phyloP scores from a whole-genome alignment of 2,797 vertebrate genomes.

The Sardinella longiceps region DNA sequence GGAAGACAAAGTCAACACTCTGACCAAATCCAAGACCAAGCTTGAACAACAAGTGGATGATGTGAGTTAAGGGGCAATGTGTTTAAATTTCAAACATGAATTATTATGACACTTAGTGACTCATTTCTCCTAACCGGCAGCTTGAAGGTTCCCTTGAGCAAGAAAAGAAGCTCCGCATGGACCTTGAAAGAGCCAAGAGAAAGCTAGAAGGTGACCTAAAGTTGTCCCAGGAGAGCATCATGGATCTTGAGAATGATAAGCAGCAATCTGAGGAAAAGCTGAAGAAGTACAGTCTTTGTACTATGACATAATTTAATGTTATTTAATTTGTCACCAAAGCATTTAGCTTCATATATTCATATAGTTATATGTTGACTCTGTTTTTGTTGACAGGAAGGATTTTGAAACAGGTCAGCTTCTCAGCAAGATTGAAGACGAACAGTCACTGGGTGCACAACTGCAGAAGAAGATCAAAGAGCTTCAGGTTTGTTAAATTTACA shows the following conservation, averaged over 20 bases:
- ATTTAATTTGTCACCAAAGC: too few species aligned
- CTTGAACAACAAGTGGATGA: constrained; percentile 89
- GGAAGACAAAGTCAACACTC: constrained; percentile 82
- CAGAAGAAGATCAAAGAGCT: constrained; percentile 92
- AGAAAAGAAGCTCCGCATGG: constrained; percentile 84
- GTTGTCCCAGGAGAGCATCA: constrained; percentile 80
- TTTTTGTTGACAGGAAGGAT: constrained; percentile 76
- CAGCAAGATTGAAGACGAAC: constrained; percentile 87
- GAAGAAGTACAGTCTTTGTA: constrained; percentile 73
- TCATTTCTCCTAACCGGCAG: constrained; percentile 56
- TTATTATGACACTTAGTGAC: too few species aligned
- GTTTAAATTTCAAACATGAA: too few species aligned
- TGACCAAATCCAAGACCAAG: constrained; percentile 84
- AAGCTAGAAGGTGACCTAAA: constrained; percentile 88
- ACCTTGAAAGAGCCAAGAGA: constrained; percentile 84
- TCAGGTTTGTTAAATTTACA: constrained; percentile 70
- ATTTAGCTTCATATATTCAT: too few species aligned
- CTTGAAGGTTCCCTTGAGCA: constrained; percentile 86
- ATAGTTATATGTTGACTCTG: too few species aligned
- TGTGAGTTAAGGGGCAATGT: constrained; percentile 64
- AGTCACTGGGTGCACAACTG: constrained; percentile 79
- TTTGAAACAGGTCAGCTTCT: constrained; percentile 86
- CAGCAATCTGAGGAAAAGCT: constrained; percentile 84
- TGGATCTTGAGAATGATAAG: constrained; percentile 85
- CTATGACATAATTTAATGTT: too few species aligned